Evolutionary conservation across 2,888 invertebrate genomes (phyloP), one percentile per base, ranked within the genome.

Genomic region (Perizoma affinitatum): DNA sequence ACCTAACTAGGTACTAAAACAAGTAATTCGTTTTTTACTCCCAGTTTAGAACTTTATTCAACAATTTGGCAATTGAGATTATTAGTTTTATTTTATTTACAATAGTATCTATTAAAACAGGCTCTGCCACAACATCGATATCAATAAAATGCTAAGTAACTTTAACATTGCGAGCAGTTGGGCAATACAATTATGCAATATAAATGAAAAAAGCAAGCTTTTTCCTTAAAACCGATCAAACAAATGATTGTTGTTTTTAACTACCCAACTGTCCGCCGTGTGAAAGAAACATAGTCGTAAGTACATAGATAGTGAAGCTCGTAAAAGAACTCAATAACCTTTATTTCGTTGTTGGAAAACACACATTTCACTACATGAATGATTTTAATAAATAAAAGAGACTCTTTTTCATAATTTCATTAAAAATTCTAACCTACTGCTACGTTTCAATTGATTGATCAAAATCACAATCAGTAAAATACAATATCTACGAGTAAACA

Each of bases 31-130:
- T 22, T 22, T 22, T n/a, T 22, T 22, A 22, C 22, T 22, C 22
- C 1, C 22, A 22, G 22, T 22, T 22, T 22, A 22, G 22, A 51
- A 50, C 54, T 42, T 49, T 5, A 58, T 54, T 51, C 22, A 62
- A 58, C 50, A 58, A 43, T 63, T 63, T 63, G 63, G 63, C 63
- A 55, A 55, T 63, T 35, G 55, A 63, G 58, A 58, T 48, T 53
- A 54, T n/a, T n/a, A n/a, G n/a, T 42, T n/a, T 42, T 42, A n/a
- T 42, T 54, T 44, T 34, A 43, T 52, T 53, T 53, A 53, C 46
- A 34, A 6, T 49, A 47, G 10, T 10, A 38, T 6, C 5, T 38
- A 38, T 38, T 38, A 38, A 1, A 6, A 6, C 7, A 38, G 10
- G 47, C 40, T 54, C 53, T 33, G 53, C 33, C 53, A 45, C 45